Evolutionary conservation across 1,140 invertebrate genomes (phyloP).

Genomic region (Ceratosolen fusciceps): DNA sequence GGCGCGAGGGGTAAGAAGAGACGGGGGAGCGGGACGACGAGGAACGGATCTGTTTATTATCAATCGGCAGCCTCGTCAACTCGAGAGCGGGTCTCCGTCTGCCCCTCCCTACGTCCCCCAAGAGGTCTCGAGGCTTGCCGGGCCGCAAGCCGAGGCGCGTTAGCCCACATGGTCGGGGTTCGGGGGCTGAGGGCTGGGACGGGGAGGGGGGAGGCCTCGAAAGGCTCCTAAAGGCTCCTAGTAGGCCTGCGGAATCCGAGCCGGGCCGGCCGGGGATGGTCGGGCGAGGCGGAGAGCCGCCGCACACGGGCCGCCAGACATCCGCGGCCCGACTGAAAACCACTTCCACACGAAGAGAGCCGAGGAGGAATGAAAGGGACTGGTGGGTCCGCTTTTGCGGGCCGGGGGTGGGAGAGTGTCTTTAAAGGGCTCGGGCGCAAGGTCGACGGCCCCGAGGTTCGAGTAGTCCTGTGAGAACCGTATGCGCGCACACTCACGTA

Average conservation of each 20-base stretch:
- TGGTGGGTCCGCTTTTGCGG: neutral
- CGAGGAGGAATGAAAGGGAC: constrained; percentile 10
- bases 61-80: constrained; percentile 43
- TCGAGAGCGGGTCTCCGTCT: constrained; percentile 43
- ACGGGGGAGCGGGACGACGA: too few relatives aligned
- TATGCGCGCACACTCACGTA: constrained; percentile 42
- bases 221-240: neutral
- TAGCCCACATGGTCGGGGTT: constrained; percentile 27
- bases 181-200: neutral
- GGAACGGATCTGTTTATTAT: constrained; percentile 36
- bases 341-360: constrained; percentile 48
- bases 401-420: neutral
- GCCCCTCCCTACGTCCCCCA: too few relatives aligned
- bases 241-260: neutral
- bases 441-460: constrained; percentile 60
- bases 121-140: constrained; percentile 41
- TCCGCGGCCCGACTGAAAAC: constrained; percentile 52
- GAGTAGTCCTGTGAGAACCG: constrained; percentile 62
- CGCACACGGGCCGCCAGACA: constrained; percentile 37
- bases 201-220: neutral
- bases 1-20: too few relatives aligned
- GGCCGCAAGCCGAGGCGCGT: too few relatives aligned
- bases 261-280: neutral
- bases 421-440: constrained; percentile 61
- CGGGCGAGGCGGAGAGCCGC: neutral